A percentile compares a stretch with the other conserved stretches of the same genome.
Evolutionary conservation across 2,797 vertebrate species (phyloP).

Genomic region (Tympanoctomys barrerae): DNA sequence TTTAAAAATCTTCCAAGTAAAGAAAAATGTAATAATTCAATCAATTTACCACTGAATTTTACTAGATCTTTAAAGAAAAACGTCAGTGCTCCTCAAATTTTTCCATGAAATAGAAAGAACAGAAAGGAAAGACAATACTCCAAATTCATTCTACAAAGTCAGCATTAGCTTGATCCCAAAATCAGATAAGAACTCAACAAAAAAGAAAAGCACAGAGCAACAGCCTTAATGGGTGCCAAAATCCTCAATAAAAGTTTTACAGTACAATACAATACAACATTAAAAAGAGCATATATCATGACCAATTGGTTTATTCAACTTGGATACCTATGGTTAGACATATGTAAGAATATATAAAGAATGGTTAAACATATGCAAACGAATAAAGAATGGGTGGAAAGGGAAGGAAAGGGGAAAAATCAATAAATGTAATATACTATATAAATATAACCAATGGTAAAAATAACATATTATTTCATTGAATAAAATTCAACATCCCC

Average conservation of each 20-base stretch:
- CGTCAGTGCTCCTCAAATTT: neutral
- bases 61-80: neutral
- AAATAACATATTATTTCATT: neutral
- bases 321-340: neutral
- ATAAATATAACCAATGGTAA: neutral
- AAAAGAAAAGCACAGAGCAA: neutral
- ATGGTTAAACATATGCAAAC: neutral
- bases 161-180: neutral
- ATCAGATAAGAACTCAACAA: neutral
- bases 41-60: neutral
- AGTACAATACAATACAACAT: neutral
- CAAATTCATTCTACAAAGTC: neutral
- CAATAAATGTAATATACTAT: neutral
- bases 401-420: too few relatives aligned
- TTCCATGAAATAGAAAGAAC: neutral
- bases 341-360: neutral
- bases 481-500: neutral
- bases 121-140: neutral
- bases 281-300: neutral
- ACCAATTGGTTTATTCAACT: neutral
- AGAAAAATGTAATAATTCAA: neutral
- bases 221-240: neutral
- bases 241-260: too few relatives aligned
- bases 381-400: too few relatives aligned
- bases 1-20: neutral